phyloP scores from a whole-genome alignment of 2,113 vertebrate genomes.

The Lates calcarifer region DNA sequence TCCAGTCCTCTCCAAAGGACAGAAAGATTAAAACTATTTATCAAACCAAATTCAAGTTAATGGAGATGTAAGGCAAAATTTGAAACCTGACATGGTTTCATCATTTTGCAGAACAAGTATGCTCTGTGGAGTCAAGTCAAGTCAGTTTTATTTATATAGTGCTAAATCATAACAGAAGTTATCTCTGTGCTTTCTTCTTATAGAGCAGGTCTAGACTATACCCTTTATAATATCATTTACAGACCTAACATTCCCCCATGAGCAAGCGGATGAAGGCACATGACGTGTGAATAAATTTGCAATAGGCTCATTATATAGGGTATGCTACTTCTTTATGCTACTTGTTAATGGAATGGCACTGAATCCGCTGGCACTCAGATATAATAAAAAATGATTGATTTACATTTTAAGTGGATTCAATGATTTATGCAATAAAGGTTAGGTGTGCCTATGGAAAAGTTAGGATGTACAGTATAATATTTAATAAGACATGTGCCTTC shows the following conservation, averaged over 20 bases:
- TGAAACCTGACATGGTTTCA: conserved; percentile 64
- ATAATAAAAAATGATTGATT: conserved; percentile 16
- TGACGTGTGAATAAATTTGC: conserved; percentile 10
- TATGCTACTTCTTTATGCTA: conserved; percentile 22
- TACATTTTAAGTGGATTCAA: conserved; percentile 5
- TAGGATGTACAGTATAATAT: background rate
- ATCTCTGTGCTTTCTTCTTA: no score
- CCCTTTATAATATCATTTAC: no score
- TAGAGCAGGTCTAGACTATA: no score
- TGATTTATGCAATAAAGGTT: background rate
- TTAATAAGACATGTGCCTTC: conserved; percentile 22
- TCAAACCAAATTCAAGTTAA: background rate
- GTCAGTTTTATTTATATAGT: no score
- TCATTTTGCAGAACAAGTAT: conserved; percentile 47
- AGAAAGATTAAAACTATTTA: conserved; percentile 13
- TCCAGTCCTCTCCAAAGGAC: background rate
- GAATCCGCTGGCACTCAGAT: conserved; percentile 11
- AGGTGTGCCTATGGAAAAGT: background rate
- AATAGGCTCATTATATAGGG: background rate
- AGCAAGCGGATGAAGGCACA: no score
- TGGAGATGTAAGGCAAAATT: conserved; percentile 7
- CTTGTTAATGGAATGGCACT: conserved; percentile 2
- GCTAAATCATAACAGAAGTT: no score
- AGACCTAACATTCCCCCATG: no score
- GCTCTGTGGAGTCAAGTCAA: conserved; percentile 31